A percentile compares a stretch with the other conserved stretches of the same genome.
These are phyloP conservation scores for Notiomystis cincta DNA, from an alignment of 2,113 vertebrate genomes.

Conservation along the genomic window DNA sequence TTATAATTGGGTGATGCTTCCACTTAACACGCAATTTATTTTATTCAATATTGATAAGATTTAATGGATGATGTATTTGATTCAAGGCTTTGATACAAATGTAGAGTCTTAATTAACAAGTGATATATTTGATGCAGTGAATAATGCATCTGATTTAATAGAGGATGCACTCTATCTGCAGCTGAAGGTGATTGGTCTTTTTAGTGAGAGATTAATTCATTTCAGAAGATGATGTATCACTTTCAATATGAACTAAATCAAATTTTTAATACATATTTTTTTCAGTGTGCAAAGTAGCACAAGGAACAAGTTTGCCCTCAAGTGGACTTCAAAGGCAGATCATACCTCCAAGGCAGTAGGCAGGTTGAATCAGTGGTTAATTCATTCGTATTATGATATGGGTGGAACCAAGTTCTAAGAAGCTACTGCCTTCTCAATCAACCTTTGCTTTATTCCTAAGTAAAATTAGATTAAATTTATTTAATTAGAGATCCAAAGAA, in stretches of 20 bases:
- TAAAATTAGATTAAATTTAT: not conserved
- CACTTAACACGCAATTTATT: constrained; percentile 64
- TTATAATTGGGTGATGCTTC: constrained; percentile 52
- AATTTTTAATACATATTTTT: not conserved
- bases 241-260: constrained; percentile 58
- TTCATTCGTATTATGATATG: not conserved
- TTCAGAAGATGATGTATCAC: constrained; percentile 62
- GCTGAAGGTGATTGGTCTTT: constrained; percentile 64
- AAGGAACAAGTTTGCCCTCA: constrained; percentile 77
- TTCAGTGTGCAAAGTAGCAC: not conserved
- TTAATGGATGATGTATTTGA: constrained; percentile 58
- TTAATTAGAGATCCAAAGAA: not conserved
- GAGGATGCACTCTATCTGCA: constrained; percentile 54
- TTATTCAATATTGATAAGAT: constrained; percentile 66
- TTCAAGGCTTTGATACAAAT: constrained; percentile 44
- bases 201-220: constrained; percentile 67
- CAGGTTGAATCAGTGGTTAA: not conserved
- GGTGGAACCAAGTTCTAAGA: not conserved
- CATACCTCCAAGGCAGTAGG: not conserved
- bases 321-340: constrained; percentile 72
- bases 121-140: constrained; percentile 63
- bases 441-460: not conserved
- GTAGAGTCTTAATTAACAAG: constrained; percentile 65
- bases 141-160: constrained; percentile 67
- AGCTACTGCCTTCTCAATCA: not conserved